Evolutionary conservation across 2,888 invertebrate species (phyloP).

Genomic region (Acanthosoma haemorrhoidale): DNA sequence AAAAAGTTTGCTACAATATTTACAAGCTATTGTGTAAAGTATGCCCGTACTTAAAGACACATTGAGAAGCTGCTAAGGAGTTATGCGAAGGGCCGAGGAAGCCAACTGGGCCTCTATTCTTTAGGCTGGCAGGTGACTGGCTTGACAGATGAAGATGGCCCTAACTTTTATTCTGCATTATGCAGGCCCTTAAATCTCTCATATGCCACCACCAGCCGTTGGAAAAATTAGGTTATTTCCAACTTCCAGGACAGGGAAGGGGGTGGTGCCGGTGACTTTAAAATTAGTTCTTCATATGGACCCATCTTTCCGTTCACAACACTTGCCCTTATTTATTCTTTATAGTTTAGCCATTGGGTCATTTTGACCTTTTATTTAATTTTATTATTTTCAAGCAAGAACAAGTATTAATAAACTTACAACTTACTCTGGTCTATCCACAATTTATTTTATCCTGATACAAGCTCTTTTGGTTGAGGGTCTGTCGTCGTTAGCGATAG

Average conservation of each 20-base stretch:
- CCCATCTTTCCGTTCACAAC: not conserved
- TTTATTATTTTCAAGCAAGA: no score
- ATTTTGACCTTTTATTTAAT: not conserved
- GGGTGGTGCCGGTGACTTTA: not conserved
- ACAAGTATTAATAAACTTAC: no score
- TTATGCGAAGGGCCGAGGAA: not conserved
- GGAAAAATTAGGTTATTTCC: slow-evolving; percentile 1
- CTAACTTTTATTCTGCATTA: not conserved
- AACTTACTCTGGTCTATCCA: no score
- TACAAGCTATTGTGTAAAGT: no score
- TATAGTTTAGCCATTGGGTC: not conserved
- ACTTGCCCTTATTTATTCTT: not conserved
- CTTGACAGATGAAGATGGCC: slow-evolving; percentile 8
- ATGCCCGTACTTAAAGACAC: no score
- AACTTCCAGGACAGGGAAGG: not conserved
- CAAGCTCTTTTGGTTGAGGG: no score
- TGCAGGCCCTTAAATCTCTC: not conserved
- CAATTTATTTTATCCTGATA: no score
- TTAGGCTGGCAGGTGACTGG: no score
- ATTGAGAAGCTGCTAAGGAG: no score
- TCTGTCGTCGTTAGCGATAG: no score
- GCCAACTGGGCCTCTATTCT: no score
- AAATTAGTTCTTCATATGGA: not conserved
- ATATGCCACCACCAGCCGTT: not conserved
- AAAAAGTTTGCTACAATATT: no score